Conservation (phyloP, 2,888 invertebrate genomes). For the Oegoconia quadripuncta region DNA sequence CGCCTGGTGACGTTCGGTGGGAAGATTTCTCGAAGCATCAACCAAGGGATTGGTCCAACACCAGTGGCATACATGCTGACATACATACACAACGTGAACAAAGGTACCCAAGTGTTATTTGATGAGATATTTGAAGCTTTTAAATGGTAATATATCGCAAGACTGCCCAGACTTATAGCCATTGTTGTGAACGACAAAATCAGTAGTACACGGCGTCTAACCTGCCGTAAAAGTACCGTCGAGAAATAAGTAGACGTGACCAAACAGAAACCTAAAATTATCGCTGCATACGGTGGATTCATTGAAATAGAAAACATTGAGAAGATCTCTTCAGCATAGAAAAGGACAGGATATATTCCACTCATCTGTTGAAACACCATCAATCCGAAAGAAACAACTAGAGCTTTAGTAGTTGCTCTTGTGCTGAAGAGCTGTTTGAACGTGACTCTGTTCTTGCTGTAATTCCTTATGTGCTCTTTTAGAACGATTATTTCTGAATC, state of each 20-base stretch:
- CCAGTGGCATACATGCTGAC: constrained; percentile 82
- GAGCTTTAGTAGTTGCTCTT: constrained; percentile 61
- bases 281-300: constrained; percentile 62
- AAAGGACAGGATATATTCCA: constrained; percentile 80
- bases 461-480: constrained; percentile 65
- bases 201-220: constrained; percentile 81
- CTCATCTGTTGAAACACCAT: constrained; percentile 83
- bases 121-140: constrained; percentile 37
- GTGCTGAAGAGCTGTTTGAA: constrained; percentile 65
- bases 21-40: constrained; percentile 84
- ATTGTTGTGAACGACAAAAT: constrained; percentile 79
- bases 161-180: constrained; percentile 69
- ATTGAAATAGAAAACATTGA: constrained; percentile 60
- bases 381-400: constrained; percentile 76
- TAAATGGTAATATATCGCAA: constrained; percentile 72
- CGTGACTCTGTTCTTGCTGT: constrained; percentile 59
- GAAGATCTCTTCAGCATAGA: constrained; percentile 79
- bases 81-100: constrained; percentile 76
- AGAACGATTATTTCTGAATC: constrained; percentile 75
- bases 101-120: constrained; percentile 73
- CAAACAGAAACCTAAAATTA: constrained; percentile 81
- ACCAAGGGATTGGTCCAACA: constrained; percentile 86
- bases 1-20: constrained; percentile 80
- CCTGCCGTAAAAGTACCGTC: constrained; percentile 77
- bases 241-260: constrained; percentile 79